Base-by-base conservation (phyloP, 1,140 invertebrate species). In the Amphibalanus amphitrite region DNA sequence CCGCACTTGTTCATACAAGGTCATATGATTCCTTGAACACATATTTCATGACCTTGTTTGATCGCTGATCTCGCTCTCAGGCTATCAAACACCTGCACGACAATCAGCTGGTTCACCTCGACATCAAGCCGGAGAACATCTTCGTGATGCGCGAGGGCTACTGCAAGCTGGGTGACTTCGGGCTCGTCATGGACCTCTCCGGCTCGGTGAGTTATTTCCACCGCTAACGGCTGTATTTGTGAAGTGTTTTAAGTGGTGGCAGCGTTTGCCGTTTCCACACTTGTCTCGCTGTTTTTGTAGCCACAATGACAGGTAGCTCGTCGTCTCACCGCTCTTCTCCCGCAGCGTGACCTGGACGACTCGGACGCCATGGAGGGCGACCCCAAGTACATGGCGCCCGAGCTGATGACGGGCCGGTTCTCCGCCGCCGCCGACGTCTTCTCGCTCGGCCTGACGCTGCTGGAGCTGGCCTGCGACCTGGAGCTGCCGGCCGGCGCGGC, bases 111-210 rank as follows among this genome's bases (percentile, higher is more conserved):
- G 82, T 90, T 64, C 89, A 90, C 78, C 82, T 90, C 78, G 89
- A 90, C 77, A 88, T 90, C 29, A 90, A 90, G 80, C 85, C 88
- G 71, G 88, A 88, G 29, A 90, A 90, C 80, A 89, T 90, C 69
- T 94, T 95, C 79, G 87, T 92, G 38, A 87, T 86, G 0, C 82
- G 64, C 74, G 83, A 82, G 80, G 85, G 81, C 72, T 81, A 82
- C 0, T 90, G 86, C 76, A 90, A 90, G 78, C 78, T 90, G 29
- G 87, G 86, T 38, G 89, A 90, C 79, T 90, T 90, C 81, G 89
- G 89, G 23, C 78, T 90, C 23, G 83, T 89, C n/a, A 77, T 87
- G 28, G 86, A 89, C 77, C 76, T 88, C 20, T 81, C 83, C 71
- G 64, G 26, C 26, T 83, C 84, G 78, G 84, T 86, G 79, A 78